Conservation (phyloP, 2,888 invertebrate genomes). For the Parnassius orleans region DNA sequence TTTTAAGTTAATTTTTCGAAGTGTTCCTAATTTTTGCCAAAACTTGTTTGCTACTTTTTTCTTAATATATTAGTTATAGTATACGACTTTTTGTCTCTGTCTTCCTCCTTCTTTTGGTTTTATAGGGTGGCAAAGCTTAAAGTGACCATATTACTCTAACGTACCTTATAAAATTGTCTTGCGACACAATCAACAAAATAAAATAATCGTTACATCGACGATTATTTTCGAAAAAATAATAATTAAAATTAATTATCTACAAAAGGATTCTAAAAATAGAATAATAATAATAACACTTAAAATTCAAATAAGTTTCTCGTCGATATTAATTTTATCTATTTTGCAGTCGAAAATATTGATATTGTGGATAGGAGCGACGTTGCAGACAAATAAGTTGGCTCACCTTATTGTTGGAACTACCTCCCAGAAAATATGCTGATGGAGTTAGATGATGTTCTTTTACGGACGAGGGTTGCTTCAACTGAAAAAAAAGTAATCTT, state of each 20-base stretch:
- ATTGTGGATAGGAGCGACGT: neutral
- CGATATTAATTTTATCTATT: neutral
- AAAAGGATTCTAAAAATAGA: conserved; percentile 2
- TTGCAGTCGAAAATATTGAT: conserved; percentile 13
- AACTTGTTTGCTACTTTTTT: no score
- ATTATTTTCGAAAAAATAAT: neutral
- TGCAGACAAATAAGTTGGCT: conserved; percentile 6
- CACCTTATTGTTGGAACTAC: conserved; percentile 68
- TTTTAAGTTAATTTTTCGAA: no score
- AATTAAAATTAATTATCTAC: neutral
- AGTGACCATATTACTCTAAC: no score
- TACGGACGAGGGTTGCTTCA: conserved; percentile 85
- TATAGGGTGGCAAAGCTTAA: no score
- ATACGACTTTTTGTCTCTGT: no score
- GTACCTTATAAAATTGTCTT: conserved; percentile 10
- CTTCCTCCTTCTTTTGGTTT: no score
- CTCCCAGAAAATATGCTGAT: conserved; percentile 89
- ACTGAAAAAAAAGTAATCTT: conserved; percentile 73
- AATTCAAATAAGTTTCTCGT: conserved; percentile 1
- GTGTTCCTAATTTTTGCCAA: no score
- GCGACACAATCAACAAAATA: conserved; percentile 29
- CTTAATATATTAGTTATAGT: no score
- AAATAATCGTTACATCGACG: conserved; percentile 25
- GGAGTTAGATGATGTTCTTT: conserved; percentile 86
- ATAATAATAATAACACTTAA: neutral